Evolutionary conservation across 1,140 invertebrate genomes (phyloP).

Genomic region (Drosophila punjabiensis): DNA sequence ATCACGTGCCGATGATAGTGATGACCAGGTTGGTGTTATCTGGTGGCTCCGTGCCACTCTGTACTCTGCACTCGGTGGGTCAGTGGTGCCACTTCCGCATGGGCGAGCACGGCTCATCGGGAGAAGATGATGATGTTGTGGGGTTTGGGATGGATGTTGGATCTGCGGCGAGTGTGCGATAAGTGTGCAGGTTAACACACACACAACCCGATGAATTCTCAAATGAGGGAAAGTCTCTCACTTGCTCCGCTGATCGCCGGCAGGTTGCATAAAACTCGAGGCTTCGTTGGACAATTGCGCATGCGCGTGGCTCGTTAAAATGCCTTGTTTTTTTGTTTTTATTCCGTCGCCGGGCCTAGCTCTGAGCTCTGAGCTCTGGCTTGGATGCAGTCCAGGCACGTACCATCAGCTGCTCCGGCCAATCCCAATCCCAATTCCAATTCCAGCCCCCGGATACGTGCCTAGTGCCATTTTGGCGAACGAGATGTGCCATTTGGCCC

Average conservation of each 20-base stretch:
- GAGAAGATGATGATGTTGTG: not conserved
- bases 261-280: constrained; percentile 55
- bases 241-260: constrained; percentile 24
- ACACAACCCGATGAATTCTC: constrained; percentile 70
- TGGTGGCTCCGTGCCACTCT: constrained; percentile 25
- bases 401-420: constrained; percentile 14
- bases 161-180: constrained; percentile 30
- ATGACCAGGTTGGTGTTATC: constrained; percentile 22
- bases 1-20: constrained; percentile 41
- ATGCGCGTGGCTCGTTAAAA: constrained; percentile 81
- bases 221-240: constrained; percentile 77
- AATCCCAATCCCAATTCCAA: not conserved
- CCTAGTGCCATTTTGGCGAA: constrained; percentile 33
- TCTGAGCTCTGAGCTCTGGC: not conserved
- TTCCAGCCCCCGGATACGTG: constrained; percentile 34
- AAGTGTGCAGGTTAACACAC: constrained; percentile 44
- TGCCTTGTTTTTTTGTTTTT: constrained; percentile 28
- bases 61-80: not conserved
- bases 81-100: constrained; percentile 39
- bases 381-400: constrained; percentile 70
- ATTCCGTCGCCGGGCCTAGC: not conserved
- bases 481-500: constrained; percentile 64
- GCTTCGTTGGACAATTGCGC: constrained; percentile 80
- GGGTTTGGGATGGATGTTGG: not conserved
- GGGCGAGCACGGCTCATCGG: constrained; percentile 9